phyloP scores from a whole-genome alignment of 2,888 invertebrate species.

The Ophonus ardosiacus region DNA sequence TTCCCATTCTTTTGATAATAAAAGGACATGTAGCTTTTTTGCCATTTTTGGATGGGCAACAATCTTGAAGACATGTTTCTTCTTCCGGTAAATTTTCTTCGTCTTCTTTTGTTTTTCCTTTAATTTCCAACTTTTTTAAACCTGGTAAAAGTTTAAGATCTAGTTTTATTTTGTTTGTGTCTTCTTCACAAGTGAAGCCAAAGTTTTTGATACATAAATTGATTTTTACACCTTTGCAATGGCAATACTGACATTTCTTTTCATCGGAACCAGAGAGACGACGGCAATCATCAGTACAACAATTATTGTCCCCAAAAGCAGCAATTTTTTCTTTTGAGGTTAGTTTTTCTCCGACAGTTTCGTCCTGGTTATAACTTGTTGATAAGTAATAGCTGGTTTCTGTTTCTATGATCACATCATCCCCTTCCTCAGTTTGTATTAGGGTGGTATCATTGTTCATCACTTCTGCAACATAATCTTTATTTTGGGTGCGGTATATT shows the following conservation, averaged over 20 bases:
- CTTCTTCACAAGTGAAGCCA: background rate
- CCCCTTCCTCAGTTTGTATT: background rate
- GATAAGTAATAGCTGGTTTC: background rate
- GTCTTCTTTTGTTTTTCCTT: background rate
- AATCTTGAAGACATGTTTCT: slow-evolving; percentile 5
- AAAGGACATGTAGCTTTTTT: background rate
- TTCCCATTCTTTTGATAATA: background rate
- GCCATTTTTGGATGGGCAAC: background rate
- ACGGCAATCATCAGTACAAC: background rate
- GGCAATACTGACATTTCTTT: background rate
- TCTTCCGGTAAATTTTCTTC: background rate
- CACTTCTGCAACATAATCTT: background rate
- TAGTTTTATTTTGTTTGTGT: background rate
- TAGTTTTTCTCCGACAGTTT: background rate
- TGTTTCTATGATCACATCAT: background rate
- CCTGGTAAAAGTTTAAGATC: background rate
- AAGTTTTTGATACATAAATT: slow-evolving; percentile 29
- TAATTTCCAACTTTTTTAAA: background rate
- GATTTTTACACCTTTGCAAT: background rate
- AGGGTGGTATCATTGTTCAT: background rate
- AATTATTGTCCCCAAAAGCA: background rate
- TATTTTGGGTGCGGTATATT: background rate
- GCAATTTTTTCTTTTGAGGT: background rate
- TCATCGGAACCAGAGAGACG: background rate
- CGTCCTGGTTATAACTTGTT: background rate